Conservation (phyloP, 2,113 vertebrate species). For the Gambusia affinis region DNA sequence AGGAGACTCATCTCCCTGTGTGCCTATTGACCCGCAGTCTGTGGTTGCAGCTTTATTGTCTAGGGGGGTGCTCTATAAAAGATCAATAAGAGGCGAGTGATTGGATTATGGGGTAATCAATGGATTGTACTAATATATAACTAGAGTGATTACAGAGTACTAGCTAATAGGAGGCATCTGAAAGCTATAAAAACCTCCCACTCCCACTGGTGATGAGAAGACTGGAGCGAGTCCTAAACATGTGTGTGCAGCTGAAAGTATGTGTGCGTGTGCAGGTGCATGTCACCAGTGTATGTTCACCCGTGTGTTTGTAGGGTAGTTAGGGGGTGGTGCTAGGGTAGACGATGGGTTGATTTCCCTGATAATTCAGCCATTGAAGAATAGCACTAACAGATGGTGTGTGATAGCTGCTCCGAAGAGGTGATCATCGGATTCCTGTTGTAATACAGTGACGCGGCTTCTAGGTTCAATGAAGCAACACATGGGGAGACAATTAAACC, state of each 20-base stretch:
- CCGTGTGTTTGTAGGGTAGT: constrained; percentile 33
- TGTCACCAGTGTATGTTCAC: constrained; percentile 36
- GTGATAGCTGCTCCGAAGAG: constrained; percentile 62
- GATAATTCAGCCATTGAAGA: constrained; percentile 68
- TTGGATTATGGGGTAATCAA: constrained; percentile 79
- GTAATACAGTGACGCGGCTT: constrained; percentile 49
- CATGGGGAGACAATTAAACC: constrained; percentile 36
- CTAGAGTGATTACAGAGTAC: constrained; percentile 71
- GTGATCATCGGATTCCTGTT: constrained; percentile 62
- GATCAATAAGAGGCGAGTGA: constrained; percentile 79
- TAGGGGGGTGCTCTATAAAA: constrained; percentile 74
- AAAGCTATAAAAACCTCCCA: constrained; percentile 69
- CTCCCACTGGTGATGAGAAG: constrained; percentile 41
- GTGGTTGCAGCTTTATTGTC: constrained; percentile 74
- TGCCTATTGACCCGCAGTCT: constrained; percentile 77
- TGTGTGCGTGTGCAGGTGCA: constrained; percentile 41
- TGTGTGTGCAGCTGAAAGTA: constrained; percentile 29
- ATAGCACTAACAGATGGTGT: constrained; percentile 72
- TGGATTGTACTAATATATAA: constrained; percentile 79
- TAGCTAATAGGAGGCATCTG: constrained; percentile 71
- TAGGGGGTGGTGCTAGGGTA: constrained; percentile 28
- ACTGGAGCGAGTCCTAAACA: constrained; percentile 23
- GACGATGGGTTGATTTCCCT: constrained; percentile 63
- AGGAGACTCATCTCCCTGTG: constrained; percentile 74
- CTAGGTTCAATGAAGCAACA: constrained; percentile 35